phyloP scores from a whole-genome alignment of 1,140 invertebrate species.

The Leptinotarsa defecta region DNA sequence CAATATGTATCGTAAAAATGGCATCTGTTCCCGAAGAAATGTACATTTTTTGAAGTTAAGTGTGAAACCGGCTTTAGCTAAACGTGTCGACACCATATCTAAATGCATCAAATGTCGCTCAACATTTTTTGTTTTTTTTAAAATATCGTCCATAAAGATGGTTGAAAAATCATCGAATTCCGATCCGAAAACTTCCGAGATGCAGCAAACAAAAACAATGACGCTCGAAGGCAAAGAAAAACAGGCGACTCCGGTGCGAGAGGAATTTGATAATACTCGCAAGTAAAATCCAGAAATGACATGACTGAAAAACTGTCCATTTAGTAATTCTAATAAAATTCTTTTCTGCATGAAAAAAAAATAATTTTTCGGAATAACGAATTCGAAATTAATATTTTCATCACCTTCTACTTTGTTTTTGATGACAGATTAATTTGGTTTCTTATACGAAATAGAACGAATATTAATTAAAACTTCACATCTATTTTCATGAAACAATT shows the following conservation, averaged over 20 bases:
- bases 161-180: background rate
- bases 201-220: background rate
- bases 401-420: no score
- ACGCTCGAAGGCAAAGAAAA: background rate
- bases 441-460: no score
- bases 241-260: background rate
- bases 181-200: background rate
- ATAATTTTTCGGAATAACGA: background rate
- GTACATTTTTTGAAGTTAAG: background rate
- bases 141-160: background rate
- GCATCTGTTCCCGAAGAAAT: background rate
- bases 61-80: background rate
- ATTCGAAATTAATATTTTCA: no score
- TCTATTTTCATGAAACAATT: background rate
- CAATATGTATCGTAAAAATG: background rate
- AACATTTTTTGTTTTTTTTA: background rate
- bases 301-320: background rate
- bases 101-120: background rate
- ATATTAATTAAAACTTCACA: background rate
- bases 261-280: background rate
- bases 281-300: background rate
- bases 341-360: no score
- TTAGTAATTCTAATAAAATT: no score
- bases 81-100: background rate
- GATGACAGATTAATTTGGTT: no score